Evolutionary conservation across 2,888 invertebrate genomes (phyloP).

Genomic region (Aspidiotus destructor): DNA sequence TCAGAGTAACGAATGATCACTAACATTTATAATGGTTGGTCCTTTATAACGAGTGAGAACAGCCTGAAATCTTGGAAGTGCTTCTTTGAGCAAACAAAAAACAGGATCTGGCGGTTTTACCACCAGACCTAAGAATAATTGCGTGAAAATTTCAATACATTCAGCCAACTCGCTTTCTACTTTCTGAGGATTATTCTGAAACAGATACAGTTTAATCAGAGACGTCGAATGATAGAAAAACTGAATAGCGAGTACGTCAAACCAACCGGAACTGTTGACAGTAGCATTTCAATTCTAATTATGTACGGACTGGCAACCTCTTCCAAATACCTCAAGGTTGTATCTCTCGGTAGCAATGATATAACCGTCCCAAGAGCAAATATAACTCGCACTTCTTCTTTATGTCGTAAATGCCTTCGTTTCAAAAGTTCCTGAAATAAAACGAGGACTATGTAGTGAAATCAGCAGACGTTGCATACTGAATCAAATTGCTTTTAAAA

Average conservation of each 20-base stretch:
- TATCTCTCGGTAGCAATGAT: constrained; percentile 53
- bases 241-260: neutral
- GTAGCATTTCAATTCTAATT: constrained; percentile 51
- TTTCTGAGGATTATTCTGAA: constrained; percentile 18
- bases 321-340: constrained; percentile 59
- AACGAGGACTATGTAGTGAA: neutral
- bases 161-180: constrained; percentile 7
- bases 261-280: constrained; percentile 29
- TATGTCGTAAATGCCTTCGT: constrained; percentile 51
- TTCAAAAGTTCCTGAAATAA: constrained; percentile 47
- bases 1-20: neutral
- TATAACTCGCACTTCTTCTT: constrained; percentile 64
- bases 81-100: constrained; percentile 13
- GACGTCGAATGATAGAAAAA: neutral
- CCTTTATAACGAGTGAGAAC: constrained; percentile 13
- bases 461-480: too few species aligned
- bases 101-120: constrained; percentile 6
- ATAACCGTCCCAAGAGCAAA: constrained; percentile 63
- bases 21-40: constrained; percentile 15
- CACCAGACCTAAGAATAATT: constrained; percentile 22
- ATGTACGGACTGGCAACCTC: constrained; percentile 58
- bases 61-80: constrained; percentile 21
- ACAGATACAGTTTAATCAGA: neutral
- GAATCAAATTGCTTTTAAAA: too few species aligned
- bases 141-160: constrained; percentile 23